These are phyloP conservation scores for Petrolisthes manimaculis DNA, from an alignment of 2,888 invertebrate species.

Conservation along the genomic window DNA sequence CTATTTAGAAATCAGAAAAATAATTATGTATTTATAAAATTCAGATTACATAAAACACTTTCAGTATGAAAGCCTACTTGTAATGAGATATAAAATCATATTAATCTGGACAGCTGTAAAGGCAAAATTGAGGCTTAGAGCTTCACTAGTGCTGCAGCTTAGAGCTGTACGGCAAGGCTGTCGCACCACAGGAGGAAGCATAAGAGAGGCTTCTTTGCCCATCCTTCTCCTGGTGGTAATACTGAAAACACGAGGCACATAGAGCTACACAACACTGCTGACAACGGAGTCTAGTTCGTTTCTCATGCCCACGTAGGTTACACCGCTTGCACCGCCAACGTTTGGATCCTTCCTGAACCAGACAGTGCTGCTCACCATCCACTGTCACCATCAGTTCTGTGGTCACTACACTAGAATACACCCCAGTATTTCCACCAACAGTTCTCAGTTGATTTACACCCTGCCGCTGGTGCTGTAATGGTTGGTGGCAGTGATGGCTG, in stretches of 20 bases:
- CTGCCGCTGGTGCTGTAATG: constrained; percentile 7
- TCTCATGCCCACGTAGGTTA: constrained; percentile 53
- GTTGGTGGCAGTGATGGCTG: constrained; percentile 18
- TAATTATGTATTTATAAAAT: too few relatives aligned
- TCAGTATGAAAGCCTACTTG: too few relatives aligned
- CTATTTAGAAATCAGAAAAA: too few relatives aligned
- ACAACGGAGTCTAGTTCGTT: constrained; percentile 51
- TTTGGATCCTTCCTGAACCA: constrained; percentile 48
- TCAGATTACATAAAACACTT: too few relatives aligned
- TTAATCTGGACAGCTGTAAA: too few relatives aligned
- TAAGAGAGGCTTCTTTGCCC: not conserved
- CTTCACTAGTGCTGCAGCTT: not conserved
- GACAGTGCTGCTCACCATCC: constrained; percentile 42
- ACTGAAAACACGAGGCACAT: constrained; percentile 54
- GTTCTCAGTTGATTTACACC: constrained; percentile 14
- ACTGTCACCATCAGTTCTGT: constrained; percentile 40
- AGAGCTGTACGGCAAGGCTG: constrained; percentile 2
- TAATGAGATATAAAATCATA: too few relatives aligned
- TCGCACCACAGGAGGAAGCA: not conserved
- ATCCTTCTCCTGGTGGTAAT: constrained; percentile 33
- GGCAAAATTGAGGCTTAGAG: not conserved
- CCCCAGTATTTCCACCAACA: constrained; percentile 27
- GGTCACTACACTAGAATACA: constrained; percentile 34
- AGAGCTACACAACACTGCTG: constrained; percentile 58
- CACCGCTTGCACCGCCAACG: constrained; percentile 61